A percentile compares a stretch with the other conserved stretches of the same genome.
phyloP scores from a whole-genome alignment of 2,888 invertebrate species.

The Melipona bicolor region DNA sequence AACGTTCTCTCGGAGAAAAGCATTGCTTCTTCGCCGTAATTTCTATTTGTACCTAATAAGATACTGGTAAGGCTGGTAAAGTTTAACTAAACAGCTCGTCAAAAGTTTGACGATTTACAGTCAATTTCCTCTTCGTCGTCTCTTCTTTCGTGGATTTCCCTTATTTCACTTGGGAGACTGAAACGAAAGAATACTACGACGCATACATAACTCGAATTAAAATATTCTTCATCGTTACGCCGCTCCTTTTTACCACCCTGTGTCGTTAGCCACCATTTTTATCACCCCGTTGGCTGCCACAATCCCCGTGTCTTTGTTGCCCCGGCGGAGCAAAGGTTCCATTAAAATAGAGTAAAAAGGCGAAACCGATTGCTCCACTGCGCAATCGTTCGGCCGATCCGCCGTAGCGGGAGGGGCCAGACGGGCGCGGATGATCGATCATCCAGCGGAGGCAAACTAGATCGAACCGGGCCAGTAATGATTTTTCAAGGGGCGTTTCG shows the following conservation, averaged over 20 bases:
- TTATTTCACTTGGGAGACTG: neutral
- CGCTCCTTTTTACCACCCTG: neutral
- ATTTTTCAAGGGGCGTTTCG: neutral
- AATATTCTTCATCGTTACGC: neutral
- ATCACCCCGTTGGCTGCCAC: neutral
- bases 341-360: slow-evolving; percentile 3
- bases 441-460: neutral
- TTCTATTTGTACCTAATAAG: too few species aligned
- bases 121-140: neutral
- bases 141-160: neutral
- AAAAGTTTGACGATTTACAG: too few species aligned
- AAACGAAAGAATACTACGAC: neutral
- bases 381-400: slow-evolving; percentile 1
- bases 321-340: neutral
- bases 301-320: neutral
- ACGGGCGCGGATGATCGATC: neutral
- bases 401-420: neutral
- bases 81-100: too few species aligned
- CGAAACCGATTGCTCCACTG: neutral
- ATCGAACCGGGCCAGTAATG: neutral
- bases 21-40: too few species aligned
- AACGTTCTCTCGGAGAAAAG: neutral
- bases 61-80: too few species aligned
- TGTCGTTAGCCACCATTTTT: neutral
- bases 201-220: neutral